Base-by-base conservation (phyloP, 2,888 invertebrate genomes). In the Drosophila incognita region DNA sequence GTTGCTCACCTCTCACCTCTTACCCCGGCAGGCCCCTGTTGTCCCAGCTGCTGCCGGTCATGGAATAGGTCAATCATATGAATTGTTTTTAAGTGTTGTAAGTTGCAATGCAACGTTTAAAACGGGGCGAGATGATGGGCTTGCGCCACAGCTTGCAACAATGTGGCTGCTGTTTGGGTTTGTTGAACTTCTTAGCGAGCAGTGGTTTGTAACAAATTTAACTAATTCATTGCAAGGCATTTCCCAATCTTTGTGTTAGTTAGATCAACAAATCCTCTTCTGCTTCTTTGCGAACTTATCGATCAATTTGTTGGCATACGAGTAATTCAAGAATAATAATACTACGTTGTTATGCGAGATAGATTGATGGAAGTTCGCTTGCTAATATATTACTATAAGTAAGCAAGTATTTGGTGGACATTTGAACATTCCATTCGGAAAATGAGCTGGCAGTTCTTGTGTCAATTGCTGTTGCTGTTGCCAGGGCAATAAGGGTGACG, bases 81-180 rank as follows among this genome's bases (percentile, higher is more conserved):
- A 89, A 83, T 89, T 89, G 89, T 82, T 81, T 87, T 83, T 74
- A 89, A 83, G 83, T 83, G 87, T 84, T 79, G 89, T 74, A 89
- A 83, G 85, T 69, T 81, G 74, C 63, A 72, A 70, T 33, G 56
- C 18, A 61, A 57, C 56, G 13, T 33, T 21, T 42, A 29, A 74
- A 63, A 64, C 15, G 56, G 4, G 35, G 24, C 46, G 6, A 46
- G 46, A 4, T 46, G 46, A 13, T 21, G 46, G 21, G 46, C 46
- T 21, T 46, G 46, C 36, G 15, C 21, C 46, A 46, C 46, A 46
- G 46, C 24, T 46, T 15, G 46, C 46, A 8, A 8, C 24, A 64
- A 48, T 64, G 38, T 49, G 31, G 13, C 31, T 21, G n/a, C 4
- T 18, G n/a, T 1, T 2, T 1, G 48, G 31, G 64, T 64, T 64